Base-by-base conservation (phyloP, 2,113 vertebrate genomes). In the Toxotes chatareus region DNA sequence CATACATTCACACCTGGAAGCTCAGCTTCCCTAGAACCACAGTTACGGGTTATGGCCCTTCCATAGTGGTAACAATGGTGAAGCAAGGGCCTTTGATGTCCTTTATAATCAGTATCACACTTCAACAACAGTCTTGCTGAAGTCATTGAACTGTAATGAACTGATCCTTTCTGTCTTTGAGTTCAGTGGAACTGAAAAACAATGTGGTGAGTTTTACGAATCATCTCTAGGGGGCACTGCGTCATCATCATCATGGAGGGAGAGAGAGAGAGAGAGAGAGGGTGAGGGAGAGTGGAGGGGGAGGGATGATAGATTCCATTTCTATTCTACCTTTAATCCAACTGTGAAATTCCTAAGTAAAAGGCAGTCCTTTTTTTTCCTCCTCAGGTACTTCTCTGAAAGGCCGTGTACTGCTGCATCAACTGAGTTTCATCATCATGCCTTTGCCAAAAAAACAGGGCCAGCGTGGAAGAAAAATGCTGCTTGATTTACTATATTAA, bases 321-420 rank as follows among this genome's bases (percentile, higher is more conserved):
- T 91, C 89, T 90, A 85, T 93, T 92, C 87, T 86, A 79, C 82
- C 86, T 91, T 91, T 91, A 93, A 92, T 94, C 89, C 91, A 92
- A 88, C 89, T 93, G 93, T 94, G 89, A 93, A 92, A 93, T 93
- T 89, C 76, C 88, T 84, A 90, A 92, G 79, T 87, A 90, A 93
- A 90, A 91, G 83, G 69, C 79, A 73, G 78, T 55, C 57, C 44
- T 78, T 85, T 86, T 88, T 80, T 75, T 79, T 27, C 27, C 51
- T 88, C 80, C 77, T 82, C 78, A 88, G 79, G 82, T 88, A 82
- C 55, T 78, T 80, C 84, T 85, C 70, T 83, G 87, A 86, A 82
- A 90, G 69, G 61, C 70, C 21, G 14, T 32, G 68, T 62, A 64
- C 66, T 75, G 80, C 76, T 86, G 72, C 86, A 82, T 82, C 80